Base-by-base conservation (phyloP, 2,113 vertebrate genomes). In the Xenopus laevis region DNA sequence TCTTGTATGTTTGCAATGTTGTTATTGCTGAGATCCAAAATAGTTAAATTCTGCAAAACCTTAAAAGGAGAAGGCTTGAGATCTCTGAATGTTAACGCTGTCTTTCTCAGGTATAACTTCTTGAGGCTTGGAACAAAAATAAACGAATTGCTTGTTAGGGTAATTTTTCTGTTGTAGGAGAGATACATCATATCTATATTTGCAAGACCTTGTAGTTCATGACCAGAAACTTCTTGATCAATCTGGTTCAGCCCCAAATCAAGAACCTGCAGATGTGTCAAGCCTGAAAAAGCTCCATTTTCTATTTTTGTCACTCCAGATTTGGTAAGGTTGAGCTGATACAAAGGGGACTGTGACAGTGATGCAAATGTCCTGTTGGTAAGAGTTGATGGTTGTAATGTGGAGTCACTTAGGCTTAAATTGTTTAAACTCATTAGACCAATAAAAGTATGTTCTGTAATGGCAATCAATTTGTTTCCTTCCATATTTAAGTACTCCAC, bases 11-110 rank as follows among this genome's bases (percentile, higher is more conserved):
- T 97, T 63, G 95, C 96, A 27, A 98, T 89, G 71, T 99, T 99
- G 81, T 99, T 99, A 85, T 99, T 97, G 80, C 94, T 95, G 33
- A 99, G 89, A 78, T 99, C 97, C 67, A 99, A 81, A 57, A 89
- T 0, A 15, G 86, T 90, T 70, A 99, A 85, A 71, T 96, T 94
- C 46, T 1, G 65, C 33, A 99, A 85, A 58, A 71, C 79, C 17
- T 44, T 81, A 78, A 99, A 98, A 10, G 95, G 96, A 0, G 95
- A 98, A 4, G 89, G 89, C 57, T 92, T 84, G 46, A 86, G 2
- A 23, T 85, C 85, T 76, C 91, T 63, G 30, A 85, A 88, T 57
- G 67, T 86, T 15, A 81, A 89, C 23, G 91, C 83, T 55, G 92
- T 91, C 50, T 87, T 94, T 1, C 90, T 90, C 21, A 99, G 83